Evolutionary conservation across 2,113 vertebrate species (phyloP), one percentile per base, ranked within the genome.

Genomic region (Nothobranchius furzeri): DNA sequence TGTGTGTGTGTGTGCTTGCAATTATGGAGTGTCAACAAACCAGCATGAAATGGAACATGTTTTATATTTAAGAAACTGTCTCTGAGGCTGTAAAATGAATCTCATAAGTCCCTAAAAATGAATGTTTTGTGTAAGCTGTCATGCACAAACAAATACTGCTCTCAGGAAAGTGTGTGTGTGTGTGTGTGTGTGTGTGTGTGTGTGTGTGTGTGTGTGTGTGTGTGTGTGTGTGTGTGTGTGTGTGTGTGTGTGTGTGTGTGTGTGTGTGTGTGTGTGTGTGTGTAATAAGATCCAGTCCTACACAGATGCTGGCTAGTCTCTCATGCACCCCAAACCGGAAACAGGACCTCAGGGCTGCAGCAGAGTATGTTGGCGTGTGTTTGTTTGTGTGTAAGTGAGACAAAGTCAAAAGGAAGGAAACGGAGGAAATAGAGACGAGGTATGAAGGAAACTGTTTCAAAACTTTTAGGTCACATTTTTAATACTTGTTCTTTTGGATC

Each of bases 281-380:
- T 82, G 48, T 74, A 80, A 82, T 72, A 60, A 71, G 53, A 73
- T 67, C 53, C 54, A 83, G 64, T 37, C 68, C 60, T 40, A 17
- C 45, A 73, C 63, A 76, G 66, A 84, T 72, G 72, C 79, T 72
- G 58, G 49, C 43, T 68, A 25, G 47, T 86, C 70, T 64, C 70
- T 71, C 57, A 64, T 59, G 45, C 70, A 76, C 46, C 59, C 70
- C 51, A 59, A 55, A 85, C 82, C 52, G 59, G 80, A 88, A 85
- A 85, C 65, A 73, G 55, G 78, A 82, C 67, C 81, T 74, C 40
- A 52, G 68, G 78, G 72, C 53, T 53, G 4, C 15, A 62, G 54
- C 10, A 43, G 35, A 17, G 20, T 49, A 12, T 59, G 58, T 65
- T 53, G 64, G 40, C 60, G 68, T 61, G 56, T 40, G 46, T 66